Evolutionary conservation across 2,888 invertebrate genomes (phyloP).

Genomic region (Hyppa rectilinea): DNA sequence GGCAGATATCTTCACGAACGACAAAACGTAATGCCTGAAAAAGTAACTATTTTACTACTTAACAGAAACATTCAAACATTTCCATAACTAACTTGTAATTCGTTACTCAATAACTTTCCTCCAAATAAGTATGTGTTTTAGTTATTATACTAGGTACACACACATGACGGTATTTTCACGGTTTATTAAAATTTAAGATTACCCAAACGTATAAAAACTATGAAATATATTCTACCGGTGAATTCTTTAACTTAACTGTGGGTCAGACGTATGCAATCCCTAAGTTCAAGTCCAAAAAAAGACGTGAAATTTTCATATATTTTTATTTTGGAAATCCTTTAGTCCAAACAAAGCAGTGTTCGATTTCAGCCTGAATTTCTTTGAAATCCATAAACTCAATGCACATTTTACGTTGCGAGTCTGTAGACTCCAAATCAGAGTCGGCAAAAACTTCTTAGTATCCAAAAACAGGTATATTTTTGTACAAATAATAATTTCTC

Average conservation of each 20-base stretch:
- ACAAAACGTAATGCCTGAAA: no score
- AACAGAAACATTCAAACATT: not conserved
- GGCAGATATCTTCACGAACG: no score
- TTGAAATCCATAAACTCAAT: not conserved
- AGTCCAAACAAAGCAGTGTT: not conserved
- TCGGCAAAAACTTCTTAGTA: not conserved
- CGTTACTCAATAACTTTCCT: not conserved
- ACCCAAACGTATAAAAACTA: conserved; percentile 12
- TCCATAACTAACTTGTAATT: not conserved
- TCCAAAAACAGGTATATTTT: no score
- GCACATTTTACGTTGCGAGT: not conserved
- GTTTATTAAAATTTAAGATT: not conserved
- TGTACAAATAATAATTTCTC: not conserved
- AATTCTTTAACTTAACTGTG: not conserved
- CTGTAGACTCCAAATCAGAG: not conserved
- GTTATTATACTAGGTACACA: not conserved
- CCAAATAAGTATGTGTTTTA: not conserved
- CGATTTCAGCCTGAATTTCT: not conserved
- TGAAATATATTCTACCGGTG: not conserved
- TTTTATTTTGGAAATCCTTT: not conserved
- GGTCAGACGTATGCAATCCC: not conserved
- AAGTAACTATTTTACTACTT: not conserved
- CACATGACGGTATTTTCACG: conserved; percentile 14
- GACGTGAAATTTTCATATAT: no score
- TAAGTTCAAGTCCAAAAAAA: not conserved